Conservation (phyloP, 2,888 invertebrate species). For the Neuroscelio doddi region DNA sequence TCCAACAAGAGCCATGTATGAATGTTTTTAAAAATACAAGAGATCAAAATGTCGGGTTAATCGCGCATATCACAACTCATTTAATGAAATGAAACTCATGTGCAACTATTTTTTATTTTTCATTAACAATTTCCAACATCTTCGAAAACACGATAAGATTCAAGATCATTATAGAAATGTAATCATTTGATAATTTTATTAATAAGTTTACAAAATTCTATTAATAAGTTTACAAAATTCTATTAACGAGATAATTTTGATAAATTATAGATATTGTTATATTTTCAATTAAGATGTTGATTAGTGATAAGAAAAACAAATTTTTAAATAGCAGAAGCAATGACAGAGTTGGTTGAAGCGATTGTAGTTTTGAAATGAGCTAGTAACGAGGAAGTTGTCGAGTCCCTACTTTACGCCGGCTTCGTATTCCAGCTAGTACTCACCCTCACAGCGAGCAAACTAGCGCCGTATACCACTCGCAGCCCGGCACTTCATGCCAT, state of each 20-base stretch:
- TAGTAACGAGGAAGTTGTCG: constrained; percentile 53
- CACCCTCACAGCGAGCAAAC: constrained; percentile 50
- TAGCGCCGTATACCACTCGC: constrained; percentile 47
- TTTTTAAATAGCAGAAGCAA: constrained; percentile 2
- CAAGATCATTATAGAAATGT: neutral
- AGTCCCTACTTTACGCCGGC: constrained; percentile 69
- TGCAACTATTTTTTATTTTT: neutral
- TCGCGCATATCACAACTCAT: constrained; percentile 19
- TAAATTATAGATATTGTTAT: too few relatives aligned
- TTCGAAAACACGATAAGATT: constrained; percentile 9
- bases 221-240: constrained; percentile 1
- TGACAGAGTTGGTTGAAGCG: neutral
- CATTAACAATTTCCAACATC: neutral
- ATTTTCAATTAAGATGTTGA: too few relatives aligned
- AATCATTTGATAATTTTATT: neutral
- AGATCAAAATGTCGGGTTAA: constrained; percentile 38
- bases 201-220: neutral
- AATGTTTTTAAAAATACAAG: constrained; percentile 26
- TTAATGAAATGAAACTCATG: constrained; percentile 32
- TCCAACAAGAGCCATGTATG: constrained; percentile 16
- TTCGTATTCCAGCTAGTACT: constrained; percentile 58
- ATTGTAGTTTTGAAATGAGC: constrained; percentile 29
- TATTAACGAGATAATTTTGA: too few relatives aligned
- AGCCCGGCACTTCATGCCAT: constrained; percentile 58
- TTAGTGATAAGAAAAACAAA: too few relatives aligned